Evolutionary conservation across 2,888 invertebrate genomes (phyloP).

Genomic region (Latrodectus hesperus): DNA sequence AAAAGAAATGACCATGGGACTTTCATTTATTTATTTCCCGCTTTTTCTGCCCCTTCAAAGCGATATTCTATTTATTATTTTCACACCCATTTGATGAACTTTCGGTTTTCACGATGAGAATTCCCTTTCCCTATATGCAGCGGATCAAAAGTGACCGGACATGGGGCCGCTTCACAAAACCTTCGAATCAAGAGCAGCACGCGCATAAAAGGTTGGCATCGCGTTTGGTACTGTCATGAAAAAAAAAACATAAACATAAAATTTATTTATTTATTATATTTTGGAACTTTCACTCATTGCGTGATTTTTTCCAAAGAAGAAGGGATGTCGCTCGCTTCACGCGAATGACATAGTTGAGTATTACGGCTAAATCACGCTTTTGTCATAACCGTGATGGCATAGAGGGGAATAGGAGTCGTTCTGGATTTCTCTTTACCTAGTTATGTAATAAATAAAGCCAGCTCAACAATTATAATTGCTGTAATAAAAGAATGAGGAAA

Average conservation of each 20-base stretch:
- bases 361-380: constrained; percentile 8
- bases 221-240: background rate
- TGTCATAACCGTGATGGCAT: background rate
- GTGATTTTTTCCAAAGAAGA: background rate
- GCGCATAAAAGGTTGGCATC: background rate
- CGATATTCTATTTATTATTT: background rate
- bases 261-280: background rate
- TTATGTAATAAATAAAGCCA: background rate
- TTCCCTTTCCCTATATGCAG: too few species aligned
- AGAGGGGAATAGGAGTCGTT: background rate
- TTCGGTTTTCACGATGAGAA: background rate
- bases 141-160: background rate
- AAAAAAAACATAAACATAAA: background rate
- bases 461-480: background rate
- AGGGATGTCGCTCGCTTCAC: constrained; percentile 2
- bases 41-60: background rate
- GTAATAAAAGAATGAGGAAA: too few species aligned
- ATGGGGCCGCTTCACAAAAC: background rate
- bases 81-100: background rate
- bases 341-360: constrained; percentile 13
- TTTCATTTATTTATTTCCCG: background rate
- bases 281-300: background rate
- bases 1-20: background rate
- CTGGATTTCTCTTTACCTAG: background rate
- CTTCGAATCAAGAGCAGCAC: background rate